Evolutionary conservation across 2,888 invertebrate genomes (phyloP), one percentile per base, ranked within the genome.

Genomic region (Ferrisia virgata): DNA sequence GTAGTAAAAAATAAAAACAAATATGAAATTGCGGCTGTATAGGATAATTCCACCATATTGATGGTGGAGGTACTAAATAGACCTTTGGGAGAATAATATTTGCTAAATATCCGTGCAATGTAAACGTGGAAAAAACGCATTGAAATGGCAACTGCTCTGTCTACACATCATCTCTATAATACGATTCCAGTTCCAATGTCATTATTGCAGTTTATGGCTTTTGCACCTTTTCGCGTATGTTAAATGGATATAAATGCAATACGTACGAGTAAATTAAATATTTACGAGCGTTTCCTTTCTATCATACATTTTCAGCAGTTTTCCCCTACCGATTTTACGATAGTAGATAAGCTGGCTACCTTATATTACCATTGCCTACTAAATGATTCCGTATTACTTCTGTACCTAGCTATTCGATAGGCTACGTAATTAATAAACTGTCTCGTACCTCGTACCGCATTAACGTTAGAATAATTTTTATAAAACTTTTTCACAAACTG

Each of bases 81-180:
- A n/a, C 72, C 72, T 76, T 76, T 76, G 72, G 72, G 72, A 76
- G 36, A 72, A 76, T 76, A 36, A 33, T 36, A 36, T 76, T 36
- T 64, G 18, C 28, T 18, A 28, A 64, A 64, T 64, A 13, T 25
- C 15, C 64, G 64, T 28, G 11, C 28, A 64, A 64, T 64, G 64
- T 28, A 64, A 64, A 64, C 64, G 28, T n/a, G n/a, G n/a, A 11
- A 53, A 31, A 64, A 64, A 64, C 72, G 72, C 36, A 76, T 36
- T 25, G 36, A 76, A 64, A 64, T 64, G 64, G 64, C 64, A 64
- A 64, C 28, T 28, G 58, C 28, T 64, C 64, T 64, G 72, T 76
- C 72, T 76, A 36, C 72, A 76, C 72, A 36, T 76, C 36, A 76
- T 76, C 36, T 76, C 28, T 36, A 22, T 31, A 33, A 13, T 47